A percentile compares a stretch with the other conserved stretches of the same genome.
Evolutionary conservation across 2,113 vertebrate species (phyloP).

Genomic region (Menura novaehollandiae): DNA sequence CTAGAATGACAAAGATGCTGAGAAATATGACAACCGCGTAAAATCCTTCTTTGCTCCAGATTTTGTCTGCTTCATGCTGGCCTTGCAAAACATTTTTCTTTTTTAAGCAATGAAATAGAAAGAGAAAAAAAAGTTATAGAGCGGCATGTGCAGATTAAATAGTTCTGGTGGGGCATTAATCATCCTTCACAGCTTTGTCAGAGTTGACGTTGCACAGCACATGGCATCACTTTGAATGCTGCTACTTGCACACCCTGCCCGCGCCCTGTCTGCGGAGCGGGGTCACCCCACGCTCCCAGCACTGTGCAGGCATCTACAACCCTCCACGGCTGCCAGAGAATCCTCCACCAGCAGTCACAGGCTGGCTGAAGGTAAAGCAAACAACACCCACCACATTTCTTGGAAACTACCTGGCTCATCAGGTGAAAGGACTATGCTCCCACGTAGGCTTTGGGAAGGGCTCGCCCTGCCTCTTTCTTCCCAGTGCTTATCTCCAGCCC

Average conservation of each 20-base stretch:
- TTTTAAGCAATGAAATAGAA: constrained; percentile 46
- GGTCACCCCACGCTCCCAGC: fast-evolving
- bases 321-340: neutral
- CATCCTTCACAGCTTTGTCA: constrained; percentile 37
- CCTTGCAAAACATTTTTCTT: constrained; percentile 94
- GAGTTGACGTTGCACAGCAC: neutral
- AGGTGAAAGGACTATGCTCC: constrained; percentile 19
- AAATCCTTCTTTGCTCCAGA: constrained; percentile 90
- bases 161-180: constrained; percentile 31
- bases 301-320: fast-evolving
- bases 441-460: neutral
- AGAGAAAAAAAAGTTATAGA: constrained; percentile 56
- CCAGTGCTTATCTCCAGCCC: constrained; percentile 11
- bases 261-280: neutral
- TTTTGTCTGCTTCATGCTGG: constrained; percentile 83
- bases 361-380: neutral
- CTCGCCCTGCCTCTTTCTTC: neutral
- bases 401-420: constrained; percentile 28
- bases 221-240: neutral
- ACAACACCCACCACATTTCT: neutral
- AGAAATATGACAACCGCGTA: constrained; percentile 90
- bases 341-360: neutral
- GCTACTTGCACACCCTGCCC: neutral
- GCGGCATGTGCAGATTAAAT: neutral
- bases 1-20: constrained; percentile 90